phyloP scores from a whole-genome alignment of 2,888 invertebrate genomes.

The Ferdinandea cuprea region DNA sequence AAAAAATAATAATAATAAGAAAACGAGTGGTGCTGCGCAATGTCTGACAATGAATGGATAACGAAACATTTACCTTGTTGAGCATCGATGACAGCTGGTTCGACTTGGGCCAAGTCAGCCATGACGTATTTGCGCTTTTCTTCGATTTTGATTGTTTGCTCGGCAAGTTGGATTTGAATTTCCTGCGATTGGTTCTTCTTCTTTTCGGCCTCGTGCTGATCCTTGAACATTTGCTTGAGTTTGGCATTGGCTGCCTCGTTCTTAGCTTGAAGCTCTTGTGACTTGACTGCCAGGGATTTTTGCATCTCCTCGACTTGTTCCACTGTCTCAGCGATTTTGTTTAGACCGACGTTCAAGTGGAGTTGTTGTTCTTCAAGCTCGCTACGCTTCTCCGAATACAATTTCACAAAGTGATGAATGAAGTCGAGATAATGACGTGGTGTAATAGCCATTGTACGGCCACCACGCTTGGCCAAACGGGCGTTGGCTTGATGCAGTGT shows the following conservation, averaged over 20 bases:
- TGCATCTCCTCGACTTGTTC: constrained; percentile 99
- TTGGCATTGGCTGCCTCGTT: constrained; percentile 99
- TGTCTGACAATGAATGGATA: constrained; percentile 33
- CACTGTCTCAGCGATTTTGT: constrained; percentile 99
- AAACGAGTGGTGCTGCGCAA: background rate
- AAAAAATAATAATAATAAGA: constrained; percentile 60
- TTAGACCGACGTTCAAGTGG: constrained; percentile 98
- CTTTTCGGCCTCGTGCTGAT: constrained; percentile 99
- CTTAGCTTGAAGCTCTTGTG: constrained; percentile 96
- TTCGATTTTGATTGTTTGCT: constrained; percentile 96
- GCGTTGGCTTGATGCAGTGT: constrained; percentile 97
- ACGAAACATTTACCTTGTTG: constrained; percentile 90
- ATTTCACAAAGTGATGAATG: constrained; percentile 98
- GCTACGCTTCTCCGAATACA: constrained; percentile 98
- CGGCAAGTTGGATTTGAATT: constrained; percentile 92
- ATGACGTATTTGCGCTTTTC: constrained; percentile 97
- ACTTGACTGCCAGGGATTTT: constrained; percentile 98
- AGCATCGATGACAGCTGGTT: constrained; percentile 99
- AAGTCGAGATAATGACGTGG: constrained; percentile 99
- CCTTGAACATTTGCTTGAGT: constrained; percentile 99
- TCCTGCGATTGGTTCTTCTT: constrained; percentile 99
- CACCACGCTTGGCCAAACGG: constrained; percentile 94
- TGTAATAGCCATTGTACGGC: constrained; percentile 98
- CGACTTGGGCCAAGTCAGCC: constrained; percentile 98
- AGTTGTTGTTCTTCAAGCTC: constrained; percentile 99